These are phyloP conservation scores for Colletes gigas DNA, from an alignment of 1,140 invertebrate genomes.

Conservation along the genomic window DNA sequence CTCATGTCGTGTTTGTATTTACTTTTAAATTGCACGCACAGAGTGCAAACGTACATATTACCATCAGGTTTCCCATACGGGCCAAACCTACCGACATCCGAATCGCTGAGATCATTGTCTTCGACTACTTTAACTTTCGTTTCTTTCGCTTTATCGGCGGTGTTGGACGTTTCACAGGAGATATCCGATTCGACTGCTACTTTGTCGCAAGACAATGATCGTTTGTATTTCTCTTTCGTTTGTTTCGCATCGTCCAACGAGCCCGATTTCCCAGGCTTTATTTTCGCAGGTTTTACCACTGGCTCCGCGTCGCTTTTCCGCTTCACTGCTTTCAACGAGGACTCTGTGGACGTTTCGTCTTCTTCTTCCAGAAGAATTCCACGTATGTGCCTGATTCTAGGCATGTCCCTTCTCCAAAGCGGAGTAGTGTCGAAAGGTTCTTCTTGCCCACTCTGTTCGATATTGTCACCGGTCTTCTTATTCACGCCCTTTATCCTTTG, in stretches of 20 bases:
- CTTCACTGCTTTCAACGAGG: conserved; percentile 62
- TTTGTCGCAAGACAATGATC: conserved; percentile 56
- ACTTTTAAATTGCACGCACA: conserved; percentile 81
- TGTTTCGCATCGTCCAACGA: conserved; percentile 57
- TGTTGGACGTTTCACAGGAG: neutral
- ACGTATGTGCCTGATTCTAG: conserved; percentile 83
- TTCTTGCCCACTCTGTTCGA: conserved; percentile 63
- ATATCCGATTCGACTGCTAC: neutral
- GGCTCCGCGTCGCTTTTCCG: conserved; percentile 68
- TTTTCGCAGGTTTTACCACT: conserved; percentile 63
- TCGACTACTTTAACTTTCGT: conserved; percentile 20
- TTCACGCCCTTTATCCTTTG: conserved; percentile 75
- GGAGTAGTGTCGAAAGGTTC: conserved; percentile 83
- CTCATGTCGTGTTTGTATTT: conserved; percentile 81
- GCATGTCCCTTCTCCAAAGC: conserved; percentile 82
- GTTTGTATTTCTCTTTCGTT: conserved; percentile 62
- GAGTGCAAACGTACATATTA: conserved; percentile 79
- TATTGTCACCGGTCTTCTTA: conserved; percentile 52
- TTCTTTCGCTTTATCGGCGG: conserved; percentile 36
- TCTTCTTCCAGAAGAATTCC: conserved; percentile 70
- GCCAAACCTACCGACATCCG: conserved; percentile 63
- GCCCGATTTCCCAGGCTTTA: conserved; percentile 55
- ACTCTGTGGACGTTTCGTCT: conserved; percentile 41
- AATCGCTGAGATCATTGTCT: conserved; percentile 36
- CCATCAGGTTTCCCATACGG: conserved; percentile 76